Conservation (phyloP, 2,113 vertebrate genomes). For the Cyphomyrus discorhynchus region DNA sequence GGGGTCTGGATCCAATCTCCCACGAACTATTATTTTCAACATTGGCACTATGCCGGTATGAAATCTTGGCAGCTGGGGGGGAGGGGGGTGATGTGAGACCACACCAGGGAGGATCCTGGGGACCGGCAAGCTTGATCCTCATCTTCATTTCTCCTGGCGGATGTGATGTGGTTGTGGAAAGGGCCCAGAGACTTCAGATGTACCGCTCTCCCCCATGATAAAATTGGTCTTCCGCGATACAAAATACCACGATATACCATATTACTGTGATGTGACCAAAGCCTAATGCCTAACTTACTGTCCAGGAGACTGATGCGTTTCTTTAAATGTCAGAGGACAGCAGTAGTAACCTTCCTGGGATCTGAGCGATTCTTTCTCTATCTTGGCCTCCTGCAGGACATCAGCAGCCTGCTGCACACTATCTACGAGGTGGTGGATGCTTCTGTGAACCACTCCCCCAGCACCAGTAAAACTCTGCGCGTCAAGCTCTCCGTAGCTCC, state of each 20-base stretch:
- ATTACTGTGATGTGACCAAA: background rate
- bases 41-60: background rate
- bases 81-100: background rate
- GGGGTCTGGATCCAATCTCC: too few relatives aligned
- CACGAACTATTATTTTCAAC: background rate
- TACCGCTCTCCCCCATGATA: background rate
- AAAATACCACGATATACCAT: background rate
- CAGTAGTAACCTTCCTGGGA: background rate
- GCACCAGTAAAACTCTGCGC: conserved; percentile 70
- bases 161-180: background rate
- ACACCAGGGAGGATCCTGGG: background rate
- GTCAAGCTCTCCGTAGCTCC: conserved; percentile 78
- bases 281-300: background rate
- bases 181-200: background rate
- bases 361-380: background rate
- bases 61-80: background rate
- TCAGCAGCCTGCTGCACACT: conserved; percentile 80
- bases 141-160: background rate
- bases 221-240: background rate
- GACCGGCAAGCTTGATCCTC: background rate
- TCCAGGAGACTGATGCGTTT: background rate
- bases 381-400: conserved; percentile 62
- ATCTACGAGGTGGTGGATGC: conserved; percentile 81
- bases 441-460: conserved; percentile 73
- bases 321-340: background rate